Percentiles rank a stretch among this genome's conserved stretches.
phyloP scores from a whole-genome alignment of 2,113 vertebrate species.

The Lethenteron camtschaticum region DNA sequence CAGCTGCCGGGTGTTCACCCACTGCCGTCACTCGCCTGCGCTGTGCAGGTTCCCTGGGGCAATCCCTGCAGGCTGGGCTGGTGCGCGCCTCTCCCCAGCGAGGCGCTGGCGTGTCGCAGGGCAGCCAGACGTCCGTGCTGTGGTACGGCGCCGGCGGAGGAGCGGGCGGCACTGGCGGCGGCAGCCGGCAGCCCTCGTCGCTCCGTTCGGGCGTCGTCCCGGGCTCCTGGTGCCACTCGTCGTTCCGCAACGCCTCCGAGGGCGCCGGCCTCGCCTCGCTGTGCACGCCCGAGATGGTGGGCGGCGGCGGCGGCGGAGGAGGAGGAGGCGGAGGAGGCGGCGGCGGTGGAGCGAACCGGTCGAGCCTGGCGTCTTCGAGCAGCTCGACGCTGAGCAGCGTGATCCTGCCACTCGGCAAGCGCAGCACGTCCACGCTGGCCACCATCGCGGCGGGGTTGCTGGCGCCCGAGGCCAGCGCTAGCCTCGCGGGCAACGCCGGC shows the following conservation, averaged over 20 bases:
- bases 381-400: slow-evolving; percentile 1
- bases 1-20: too few relatives aligned
- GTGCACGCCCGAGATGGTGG: not conserved
- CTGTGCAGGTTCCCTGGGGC: too few relatives aligned
- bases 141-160: not conserved
- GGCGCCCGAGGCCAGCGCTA: slow-evolving; percentile 1
- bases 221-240: slow-evolving; percentile 1
- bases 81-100: too few relatives aligned
- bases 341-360: not conserved
- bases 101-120: not conserved
- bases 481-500: slow-evolving; percentile 5
- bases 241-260: not conserved
- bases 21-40: too few relatives aligned
- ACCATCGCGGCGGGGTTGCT: slow-evolving; percentile 4
- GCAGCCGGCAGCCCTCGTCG: not conserved
- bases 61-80: too few relatives aligned
- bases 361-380: not conserved
- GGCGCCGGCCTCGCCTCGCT: not conserved
- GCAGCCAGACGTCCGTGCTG: slow-evolving; percentile 2
- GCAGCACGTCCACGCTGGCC: slow-evolving; percentile 5
- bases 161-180: not conserved
- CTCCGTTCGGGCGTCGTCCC: not conserved
- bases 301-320: too few relatives aligned
- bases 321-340: not conserved
- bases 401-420: slow-evolving; percentile 4